These are phyloP conservation scores for Xenopus petersii DNA, from an alignment of 2,797 vertebrate genomes.

Conservation along the genomic window DNA sequence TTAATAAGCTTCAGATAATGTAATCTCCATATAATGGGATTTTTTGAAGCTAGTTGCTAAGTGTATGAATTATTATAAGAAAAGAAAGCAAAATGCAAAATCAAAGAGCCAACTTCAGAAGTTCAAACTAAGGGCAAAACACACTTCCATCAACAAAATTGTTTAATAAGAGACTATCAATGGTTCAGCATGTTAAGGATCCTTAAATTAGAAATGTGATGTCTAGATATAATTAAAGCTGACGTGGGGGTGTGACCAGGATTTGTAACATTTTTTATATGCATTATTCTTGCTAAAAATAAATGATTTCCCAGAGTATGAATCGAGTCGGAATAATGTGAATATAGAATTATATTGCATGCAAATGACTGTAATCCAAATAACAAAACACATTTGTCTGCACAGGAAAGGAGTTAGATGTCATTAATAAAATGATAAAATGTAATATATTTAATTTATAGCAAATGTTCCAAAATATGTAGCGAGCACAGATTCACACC, in stretches of 20 bases:
- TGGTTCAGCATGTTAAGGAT: constrained; percentile 60
- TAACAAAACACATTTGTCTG: too few relatives aligned
- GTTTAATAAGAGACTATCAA: constrained; percentile 68
- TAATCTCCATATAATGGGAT: constrained; percentile 65
- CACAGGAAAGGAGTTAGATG: too few relatives aligned
- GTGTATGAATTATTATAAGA: constrained; percentile 63
- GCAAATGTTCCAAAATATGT: too few relatives aligned
- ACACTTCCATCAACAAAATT: constrained; percentile 65
- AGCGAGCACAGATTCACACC: too few relatives aligned
- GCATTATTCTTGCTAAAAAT: too few relatives aligned
- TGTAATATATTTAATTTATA: too few relatives aligned
- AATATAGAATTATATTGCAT: too few relatives aligned
- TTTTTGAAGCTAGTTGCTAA: constrained; percentile 62
- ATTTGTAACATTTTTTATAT: background rate
- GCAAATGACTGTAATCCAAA: too few relatives aligned
- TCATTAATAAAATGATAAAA: too few relatives aligned
- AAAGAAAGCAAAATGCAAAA: constrained; percentile 66
- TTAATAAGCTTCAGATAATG: constrained; percentile 66
- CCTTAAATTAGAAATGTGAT: constrained; percentile 64
- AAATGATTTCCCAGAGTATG: too few relatives aligned
- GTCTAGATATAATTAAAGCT: constrained; percentile 10
- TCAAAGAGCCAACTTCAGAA: constrained; percentile 65
- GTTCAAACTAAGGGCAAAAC: constrained; percentile 67
- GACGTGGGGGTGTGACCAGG: background rate
- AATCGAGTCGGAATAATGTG: too few relatives aligned